A percentile compares a stretch with the other conserved stretches of the same genome.
These are phyloP conservation scores for Syrmaticus mikado DNA, from an alignment of 2,113 vertebrate species.

Conservation along the genomic window DNA sequence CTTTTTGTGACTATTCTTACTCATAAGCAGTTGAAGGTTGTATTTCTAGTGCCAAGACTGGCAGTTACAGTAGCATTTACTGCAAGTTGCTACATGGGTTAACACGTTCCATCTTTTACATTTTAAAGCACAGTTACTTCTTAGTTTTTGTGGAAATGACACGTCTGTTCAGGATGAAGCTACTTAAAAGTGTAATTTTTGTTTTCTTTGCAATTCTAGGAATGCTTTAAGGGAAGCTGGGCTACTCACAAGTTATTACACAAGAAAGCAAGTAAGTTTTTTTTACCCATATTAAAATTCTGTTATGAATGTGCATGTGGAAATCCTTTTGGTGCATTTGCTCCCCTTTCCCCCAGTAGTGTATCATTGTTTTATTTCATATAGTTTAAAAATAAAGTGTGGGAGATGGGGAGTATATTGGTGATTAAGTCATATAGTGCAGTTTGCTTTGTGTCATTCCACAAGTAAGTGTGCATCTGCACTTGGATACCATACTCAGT, in stretches of 20 bases:
- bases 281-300: not conserved
- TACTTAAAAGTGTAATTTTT: not conserved
- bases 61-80: not conserved
- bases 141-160: not conserved
- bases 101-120: not conserved
- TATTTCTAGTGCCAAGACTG: not conserved
- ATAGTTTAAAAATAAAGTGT: not conserved
- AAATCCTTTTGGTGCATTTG: not conserved
- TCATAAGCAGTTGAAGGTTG: not conserved
- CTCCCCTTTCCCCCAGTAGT: too few species aligned
- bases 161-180: not conserved
- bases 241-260: constrained; percentile 94
- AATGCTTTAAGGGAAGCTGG: constrained; percentile 99
- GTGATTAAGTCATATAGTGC: not conserved
- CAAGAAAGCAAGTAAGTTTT: constrained; percentile 97
- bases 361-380: not conserved
- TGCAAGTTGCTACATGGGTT: not conserved
- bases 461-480: not conserved
- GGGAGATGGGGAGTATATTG: not conserved
- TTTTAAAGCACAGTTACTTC: not conserved
- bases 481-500: not conserved
- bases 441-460: not conserved
- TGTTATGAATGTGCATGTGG: not conserved
- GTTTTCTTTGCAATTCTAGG: constrained; percentile 80
- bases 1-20: not conserved